phyloP scores from a whole-genome alignment of 2,113 vertebrate genomes.

The Axis porcinus region DNA sequence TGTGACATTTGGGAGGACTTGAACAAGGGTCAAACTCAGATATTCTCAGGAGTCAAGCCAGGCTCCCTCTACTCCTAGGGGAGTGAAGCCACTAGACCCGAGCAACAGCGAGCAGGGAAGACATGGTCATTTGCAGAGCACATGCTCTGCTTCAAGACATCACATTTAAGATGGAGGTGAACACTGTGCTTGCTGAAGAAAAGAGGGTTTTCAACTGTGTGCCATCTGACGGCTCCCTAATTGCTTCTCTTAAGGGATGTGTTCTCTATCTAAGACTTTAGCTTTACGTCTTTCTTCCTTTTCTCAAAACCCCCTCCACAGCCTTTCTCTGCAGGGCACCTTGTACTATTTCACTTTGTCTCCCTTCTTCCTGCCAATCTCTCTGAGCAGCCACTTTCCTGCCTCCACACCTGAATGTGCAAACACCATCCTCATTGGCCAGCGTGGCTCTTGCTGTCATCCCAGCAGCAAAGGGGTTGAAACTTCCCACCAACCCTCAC shows the following conservation, averaged over 20 bases:
- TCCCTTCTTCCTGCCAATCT: neutral
- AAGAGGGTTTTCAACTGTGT: neutral
- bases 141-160: neutral
- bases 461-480: neutral
- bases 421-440: neutral
- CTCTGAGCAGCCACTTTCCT: neutral
- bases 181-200: neutral
- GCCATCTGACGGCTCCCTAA: neutral
- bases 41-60: neutral
- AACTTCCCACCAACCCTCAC: neutral
- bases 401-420: neutral
- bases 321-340: neutral
- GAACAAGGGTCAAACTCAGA: neutral
- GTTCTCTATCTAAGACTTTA: neutral
- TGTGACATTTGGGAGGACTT: neutral
- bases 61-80: neutral
- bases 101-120: neutral
- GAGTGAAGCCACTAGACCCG: neutral
- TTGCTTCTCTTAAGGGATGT: neutral
- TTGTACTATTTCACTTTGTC: neutral
- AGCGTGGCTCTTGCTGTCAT: neutral
- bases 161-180: rapidly evolving
- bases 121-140: too few relatives aligned
- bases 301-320: neutral
- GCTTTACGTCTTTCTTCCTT: neutral